phyloP scores from a whole-genome alignment of 2,113 vertebrate genomes.

The Anser brachyrhynchus region DNA sequence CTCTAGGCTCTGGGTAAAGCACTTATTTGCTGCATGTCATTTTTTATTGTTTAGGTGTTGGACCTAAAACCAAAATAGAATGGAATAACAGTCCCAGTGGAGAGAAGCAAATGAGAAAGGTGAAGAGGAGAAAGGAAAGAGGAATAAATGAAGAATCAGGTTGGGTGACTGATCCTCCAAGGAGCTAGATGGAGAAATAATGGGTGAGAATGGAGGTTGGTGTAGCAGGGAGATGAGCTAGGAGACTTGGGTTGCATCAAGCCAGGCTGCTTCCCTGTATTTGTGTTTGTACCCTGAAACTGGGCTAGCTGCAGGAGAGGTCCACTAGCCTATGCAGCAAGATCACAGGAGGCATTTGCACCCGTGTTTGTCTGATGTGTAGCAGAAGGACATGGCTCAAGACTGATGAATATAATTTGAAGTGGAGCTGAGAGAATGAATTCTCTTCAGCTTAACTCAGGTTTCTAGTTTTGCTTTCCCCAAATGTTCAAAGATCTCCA shows the following conservation, averaged over 20 bases:
- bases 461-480: background rate
- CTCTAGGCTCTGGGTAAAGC: slow-evolving; percentile 62
- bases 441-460: background rate
- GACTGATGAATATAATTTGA: background rate
- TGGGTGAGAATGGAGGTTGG: background rate
- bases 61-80: slow-evolving; percentile 52
- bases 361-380: accelerated
- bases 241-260: background rate
- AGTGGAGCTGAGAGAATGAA: background rate
- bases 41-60: slow-evolving; percentile 60
- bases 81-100: background rate
- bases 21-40: slow-evolving; percentile 53
- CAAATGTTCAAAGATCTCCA: background rate
- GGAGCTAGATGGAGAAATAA: background rate
- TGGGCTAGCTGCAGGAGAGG: background rate
- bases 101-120: slow-evolving; percentile 7
- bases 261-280: no score
- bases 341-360: background rate
- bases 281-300: background rate
- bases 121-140: background rate
- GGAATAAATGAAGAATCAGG: background rate
- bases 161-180: background rate
- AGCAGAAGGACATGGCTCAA: background rate
- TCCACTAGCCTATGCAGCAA: background rate
- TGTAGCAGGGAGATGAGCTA: background rate